Percentiles rank a stretch among this genome's conserved stretches.
These are phyloP conservation scores for Cryptotermes secundus DNA, from an alignment of 1,140 invertebrate species.

Conservation along the genomic window DNA sequence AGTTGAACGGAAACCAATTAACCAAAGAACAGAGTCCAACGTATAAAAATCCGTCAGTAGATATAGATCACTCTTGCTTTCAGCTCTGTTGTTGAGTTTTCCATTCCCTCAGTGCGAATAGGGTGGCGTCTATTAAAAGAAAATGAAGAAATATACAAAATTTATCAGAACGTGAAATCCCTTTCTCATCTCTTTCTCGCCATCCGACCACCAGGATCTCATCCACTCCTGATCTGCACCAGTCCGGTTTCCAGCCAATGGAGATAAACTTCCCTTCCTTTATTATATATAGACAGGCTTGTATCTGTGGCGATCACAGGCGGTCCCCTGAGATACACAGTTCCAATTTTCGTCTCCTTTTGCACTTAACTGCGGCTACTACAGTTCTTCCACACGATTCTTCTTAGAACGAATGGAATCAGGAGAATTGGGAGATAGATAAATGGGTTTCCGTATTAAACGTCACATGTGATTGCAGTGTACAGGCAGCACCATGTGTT, in stretches of 20 bases:
- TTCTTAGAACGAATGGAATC: background rate
- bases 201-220: too few relatives aligned
- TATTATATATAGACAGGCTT: too few relatives aligned
- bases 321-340: background rate
- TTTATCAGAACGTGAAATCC: background rate
- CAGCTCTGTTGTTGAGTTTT: background rate
- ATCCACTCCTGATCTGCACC: too few relatives aligned
- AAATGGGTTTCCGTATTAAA: background rate
- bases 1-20: too few relatives aligned
- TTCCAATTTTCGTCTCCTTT: background rate
- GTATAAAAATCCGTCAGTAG: background rate
- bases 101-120: background rate
- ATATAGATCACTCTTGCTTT: background rate
- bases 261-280: background rate
- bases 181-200: background rate
- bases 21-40: too few relatives aligned
- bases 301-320: background rate
- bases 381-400: background rate
- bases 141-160: background rate
- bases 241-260: background rate
- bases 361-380: background rate
- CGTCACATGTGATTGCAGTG: background rate
- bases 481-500: too few relatives aligned
- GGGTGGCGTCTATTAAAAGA: background rate
- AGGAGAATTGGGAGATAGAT: background rate